Evolutionary conservation across 2,797 vertebrate genomes (phyloP), one percentile per base, ranked within the genome.

Genomic region (Falco concolor): DNA sequence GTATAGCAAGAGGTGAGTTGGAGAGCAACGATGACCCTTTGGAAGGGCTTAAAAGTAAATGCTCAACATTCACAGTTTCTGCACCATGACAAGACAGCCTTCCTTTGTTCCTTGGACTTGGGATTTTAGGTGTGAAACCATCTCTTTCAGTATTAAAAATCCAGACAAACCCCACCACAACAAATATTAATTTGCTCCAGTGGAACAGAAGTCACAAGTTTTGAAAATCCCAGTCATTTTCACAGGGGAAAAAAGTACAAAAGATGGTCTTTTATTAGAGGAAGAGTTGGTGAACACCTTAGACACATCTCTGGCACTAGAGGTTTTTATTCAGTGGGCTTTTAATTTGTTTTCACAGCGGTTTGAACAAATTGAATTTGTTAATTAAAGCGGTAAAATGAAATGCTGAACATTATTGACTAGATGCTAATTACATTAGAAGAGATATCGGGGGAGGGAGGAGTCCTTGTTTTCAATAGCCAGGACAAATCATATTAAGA

Each of bases 351-450:
- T 98, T 98, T 98, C 98, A 98, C 98, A 98, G 98, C 21, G 15
- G 97, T 98, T 99, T 98, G 97, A 99, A 98, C 98, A 99, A 99
- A 99, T 99, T 99, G 98, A 99, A 99, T 99, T 99, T 99, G 99
- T 99, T 99, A 99, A 99, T 99, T 99, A 99, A 99, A 99, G 98
- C 99, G 97, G 98, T 98, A 99, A 99, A 99, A 99, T 99, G 99
- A 99, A 99, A 99, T 99, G 98, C 99, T 99, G 99, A 99, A 98
- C 98, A 98, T 99, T 99, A 99, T 99, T 99, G 99, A 99, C 98
- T 98, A 99, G 98, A 99, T 99, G 99, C 98, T 99, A 99, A 99
- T 99, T 99, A 98, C 98, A 98, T 99, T 99, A 99, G 98, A 98
- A 97, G 98, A 98, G 98, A 98, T 98, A 99, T 98, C 98, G 98